Evolutionary conservation across 1,140 invertebrate species (phyloP), one percentile per base, ranked within the genome.

Genomic region (Plutomurus gul): DNA sequence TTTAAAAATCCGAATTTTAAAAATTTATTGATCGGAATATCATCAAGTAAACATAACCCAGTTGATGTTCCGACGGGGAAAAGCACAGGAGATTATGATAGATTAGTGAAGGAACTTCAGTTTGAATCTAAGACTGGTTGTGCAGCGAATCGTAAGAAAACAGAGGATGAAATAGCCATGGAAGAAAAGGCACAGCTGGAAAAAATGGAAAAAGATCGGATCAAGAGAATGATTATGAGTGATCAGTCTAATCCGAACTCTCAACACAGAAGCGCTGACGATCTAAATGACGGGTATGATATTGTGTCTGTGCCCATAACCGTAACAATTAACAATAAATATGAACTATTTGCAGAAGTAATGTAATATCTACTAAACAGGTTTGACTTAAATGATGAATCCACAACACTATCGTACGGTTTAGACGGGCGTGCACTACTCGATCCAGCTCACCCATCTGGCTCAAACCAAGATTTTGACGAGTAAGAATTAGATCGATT

Each of bases 131-230:
- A 92, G 85, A 46, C 22, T 49, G 71, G 79, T 18, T 51, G 89
- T 87, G 91, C 93, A 7, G 90, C 92, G 37, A 93, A 96, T 85
- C 91, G 91, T 84, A 85, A 95, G 3, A 95, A 95, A 87, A 93
- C 91, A 56, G 91, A 93, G 83, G 93, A 95, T 80, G 93, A 96
- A 88, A 87, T 94, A 65, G 92, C 91, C 6, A 91, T 91, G 85
- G 92, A 95, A 87, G 93, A 96, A 85, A 92, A 90, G 82, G 90
- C 92, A 80, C 91, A 90, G 82, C 86, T 96, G n/a, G 18, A 75
- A 60, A 49, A 76, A 20, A 86, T 96, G 36, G 94, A 96, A 88
- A 89, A 88, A 27, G 56, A 65, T n/a, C n/a, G 56, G 36, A n/a
- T 65, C 18, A 65, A 33, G 13, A 65, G 56, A 65, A 65, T 65